Evolutionary conservation across 2,888 invertebrate genomes (phyloP).

Genomic region (Sturmia bella): DNA sequence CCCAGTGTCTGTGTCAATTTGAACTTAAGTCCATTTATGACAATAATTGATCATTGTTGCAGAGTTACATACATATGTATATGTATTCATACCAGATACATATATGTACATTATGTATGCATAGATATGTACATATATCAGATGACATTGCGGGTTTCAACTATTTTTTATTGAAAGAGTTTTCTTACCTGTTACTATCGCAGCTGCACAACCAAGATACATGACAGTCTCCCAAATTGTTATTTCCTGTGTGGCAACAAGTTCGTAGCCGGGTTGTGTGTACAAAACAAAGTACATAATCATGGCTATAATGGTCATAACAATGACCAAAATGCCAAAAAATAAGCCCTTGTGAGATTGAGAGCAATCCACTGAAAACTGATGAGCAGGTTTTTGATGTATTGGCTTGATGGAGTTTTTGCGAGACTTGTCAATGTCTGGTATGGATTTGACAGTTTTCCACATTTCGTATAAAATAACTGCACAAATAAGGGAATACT

Average conservation of each 20-base stretch:
- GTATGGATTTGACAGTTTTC: constrained; percentile 88
- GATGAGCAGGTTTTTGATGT: constrained; percentile 83
- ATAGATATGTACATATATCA: no score
- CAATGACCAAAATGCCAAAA: constrained; percentile 88
- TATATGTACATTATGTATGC: no score
- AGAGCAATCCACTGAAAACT: constrained; percentile 92
- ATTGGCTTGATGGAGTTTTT: constrained; percentile 79
- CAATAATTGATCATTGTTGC: no score
- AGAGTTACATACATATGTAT: no score
- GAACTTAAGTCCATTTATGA: no score
- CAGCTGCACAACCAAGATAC: constrained; percentile 86
- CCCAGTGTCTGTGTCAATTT: no score
- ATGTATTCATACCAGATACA: no score
- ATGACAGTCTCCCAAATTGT: constrained; percentile 89
- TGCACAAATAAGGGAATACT: constrained; percentile 95
- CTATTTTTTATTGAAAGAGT: no score
- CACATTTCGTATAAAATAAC: constrained; percentile 95
- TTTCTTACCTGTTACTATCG: constrained; percentile 83
- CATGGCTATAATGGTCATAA: constrained; percentile 91
- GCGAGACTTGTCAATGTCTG: constrained; percentile 82
- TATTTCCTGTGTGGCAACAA: constrained; percentile 87
- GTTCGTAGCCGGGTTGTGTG: constrained; percentile 84
- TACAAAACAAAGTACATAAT: constrained; percentile 95
- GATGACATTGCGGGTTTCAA: not conserved
- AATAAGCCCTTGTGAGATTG: constrained; percentile 91